Percentiles rank a stretch among this genome's conserved stretches.
Evolutionary conservation across 1,140 invertebrate genomes (phyloP).

Genomic region (Musca domestica): DNA sequence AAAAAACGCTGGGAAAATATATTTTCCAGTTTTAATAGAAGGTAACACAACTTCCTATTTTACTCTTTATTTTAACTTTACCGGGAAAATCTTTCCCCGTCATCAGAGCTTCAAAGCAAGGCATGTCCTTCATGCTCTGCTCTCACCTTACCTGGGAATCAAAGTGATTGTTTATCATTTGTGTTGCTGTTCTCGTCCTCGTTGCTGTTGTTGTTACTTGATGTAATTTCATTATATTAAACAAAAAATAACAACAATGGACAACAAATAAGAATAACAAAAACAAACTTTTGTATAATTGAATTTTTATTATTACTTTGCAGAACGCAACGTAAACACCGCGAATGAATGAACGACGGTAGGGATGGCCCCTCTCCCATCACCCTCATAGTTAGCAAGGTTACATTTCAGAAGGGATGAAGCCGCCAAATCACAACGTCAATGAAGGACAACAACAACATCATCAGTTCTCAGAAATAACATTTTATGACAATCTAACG

Average conservation of each 20-base stretch:
- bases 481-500: too few species aligned
- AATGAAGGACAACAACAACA: too few species aligned
- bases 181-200: not conserved
- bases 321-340: too few species aligned
- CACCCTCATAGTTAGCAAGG: too few species aligned
- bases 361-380: too few species aligned
- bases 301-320: conserved; percentile 18
- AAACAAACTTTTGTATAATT: conserved; percentile 19
- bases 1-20: not conserved
- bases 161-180: not conserved
- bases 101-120: too few species aligned
- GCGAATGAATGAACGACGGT: too few species aligned
- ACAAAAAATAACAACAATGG: conserved; percentile 1
- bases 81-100: not conserved
- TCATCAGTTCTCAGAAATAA: too few species aligned
- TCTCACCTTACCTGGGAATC: not conserved
- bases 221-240: conserved; percentile 19
- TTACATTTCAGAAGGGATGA: too few species aligned
- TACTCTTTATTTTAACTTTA: too few species aligned
- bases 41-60: too few species aligned
- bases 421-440: too few species aligned
- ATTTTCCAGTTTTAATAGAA: not conserved
- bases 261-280: conserved; percentile 10
- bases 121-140: not conserved
- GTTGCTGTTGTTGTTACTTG: not conserved